Evolutionary conservation across 2,113 vertebrate genomes (phyloP).

Genomic region (Pristiophorus japonicus): DNA sequence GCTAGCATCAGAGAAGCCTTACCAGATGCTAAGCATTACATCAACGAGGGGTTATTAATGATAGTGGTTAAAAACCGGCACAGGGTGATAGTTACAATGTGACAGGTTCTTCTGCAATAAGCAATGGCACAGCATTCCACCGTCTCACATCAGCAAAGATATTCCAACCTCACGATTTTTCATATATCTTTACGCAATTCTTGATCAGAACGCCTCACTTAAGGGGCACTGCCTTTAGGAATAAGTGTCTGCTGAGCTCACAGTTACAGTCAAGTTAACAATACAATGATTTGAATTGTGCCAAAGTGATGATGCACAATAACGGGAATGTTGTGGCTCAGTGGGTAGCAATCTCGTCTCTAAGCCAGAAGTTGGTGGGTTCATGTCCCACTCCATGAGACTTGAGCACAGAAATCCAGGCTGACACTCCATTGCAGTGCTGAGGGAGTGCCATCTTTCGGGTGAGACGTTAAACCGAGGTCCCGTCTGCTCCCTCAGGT

Average conservation of each 20-base stretch:
- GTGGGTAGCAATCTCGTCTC: too few species aligned
- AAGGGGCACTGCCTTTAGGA: background rate
- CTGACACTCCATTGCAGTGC: too few species aligned
- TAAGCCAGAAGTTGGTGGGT: too few species aligned
- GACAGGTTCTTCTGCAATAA: background rate
- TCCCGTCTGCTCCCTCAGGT: too few species aligned
- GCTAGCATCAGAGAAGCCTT: background rate
- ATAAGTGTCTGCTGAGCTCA: too few species aligned
- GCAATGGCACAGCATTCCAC: background rate
- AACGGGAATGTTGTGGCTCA: too few species aligned
- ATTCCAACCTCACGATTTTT: background rate
- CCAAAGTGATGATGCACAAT: background rate
- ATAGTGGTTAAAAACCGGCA: background rate
- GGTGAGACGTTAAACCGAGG: too few species aligned
- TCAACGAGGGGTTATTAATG: background rate
- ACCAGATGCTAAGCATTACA: constrained; percentile 26
- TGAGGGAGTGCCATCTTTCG: too few species aligned
- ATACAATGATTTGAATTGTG: background rate
- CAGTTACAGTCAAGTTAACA: background rate
- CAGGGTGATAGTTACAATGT: background rate
- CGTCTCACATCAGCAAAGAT: background rate
- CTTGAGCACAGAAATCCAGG: too few species aligned
- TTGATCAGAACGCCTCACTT: background rate
- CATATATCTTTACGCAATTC: background rate
- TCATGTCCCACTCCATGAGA: too few species aligned